These are phyloP conservation scores for Tamandua tetradactyla DNA, from an alignment of 2,797 vertebrate species.

Conservation along the genomic window DNA sequence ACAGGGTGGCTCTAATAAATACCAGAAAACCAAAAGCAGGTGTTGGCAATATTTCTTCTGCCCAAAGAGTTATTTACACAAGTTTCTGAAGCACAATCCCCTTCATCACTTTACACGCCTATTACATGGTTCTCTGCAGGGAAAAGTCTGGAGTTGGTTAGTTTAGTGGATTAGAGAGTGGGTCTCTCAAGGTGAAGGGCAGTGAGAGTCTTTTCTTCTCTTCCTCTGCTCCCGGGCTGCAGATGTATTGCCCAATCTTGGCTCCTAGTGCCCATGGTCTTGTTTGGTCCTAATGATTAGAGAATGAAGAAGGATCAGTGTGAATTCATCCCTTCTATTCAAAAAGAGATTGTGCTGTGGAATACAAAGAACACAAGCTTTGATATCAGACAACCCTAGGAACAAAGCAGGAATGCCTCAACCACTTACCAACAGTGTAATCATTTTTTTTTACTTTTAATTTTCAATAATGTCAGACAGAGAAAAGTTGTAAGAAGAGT, in stretches of 20 bases:
- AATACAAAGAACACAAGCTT: background rate
- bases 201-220: background rate
- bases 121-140: constrained; percentile 74
- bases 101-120: constrained; percentile 76
- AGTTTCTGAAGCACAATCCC: constrained; percentile 77
- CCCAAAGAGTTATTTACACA: constrained; percentile 79
- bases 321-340: background rate
- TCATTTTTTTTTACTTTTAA: background rate
- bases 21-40: constrained; percentile 80
- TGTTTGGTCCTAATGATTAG: background rate
- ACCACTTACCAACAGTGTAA: background rate
- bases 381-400: background rate
- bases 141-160: constrained; percentile 73
- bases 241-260: background rate
- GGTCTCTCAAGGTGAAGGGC: constrained; percentile 50
- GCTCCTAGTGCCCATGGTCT: background rate
- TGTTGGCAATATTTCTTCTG: constrained; percentile 73
- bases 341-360: background rate
- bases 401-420: background rate
- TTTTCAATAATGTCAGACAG: constrained; percentile 7
- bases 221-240: background rate
- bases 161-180: constrained; percentile 54
- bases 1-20: constrained; percentile 77
- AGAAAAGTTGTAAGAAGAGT: background rate
- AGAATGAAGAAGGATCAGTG: background rate